A percentile compares a stretch with the other conserved stretches of the same genome.
These are phyloP conservation scores for Gymnothorax javanicus DNA, from an alignment of 2,797 vertebrate species.

Conservation along the genomic window DNA sequence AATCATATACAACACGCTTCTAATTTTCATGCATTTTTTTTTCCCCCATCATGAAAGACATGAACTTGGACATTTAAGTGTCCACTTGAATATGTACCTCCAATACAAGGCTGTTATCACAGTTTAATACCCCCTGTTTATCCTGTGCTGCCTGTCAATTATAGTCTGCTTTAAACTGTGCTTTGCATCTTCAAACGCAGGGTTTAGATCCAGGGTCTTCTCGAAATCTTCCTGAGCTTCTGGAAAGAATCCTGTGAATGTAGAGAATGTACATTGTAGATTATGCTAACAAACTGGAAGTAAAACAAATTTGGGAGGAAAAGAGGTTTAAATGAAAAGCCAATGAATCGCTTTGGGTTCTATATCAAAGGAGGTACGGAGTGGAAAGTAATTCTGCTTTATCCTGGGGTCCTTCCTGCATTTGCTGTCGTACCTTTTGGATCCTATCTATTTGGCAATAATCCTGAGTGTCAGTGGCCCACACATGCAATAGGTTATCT, in stretches of 20 bases:
- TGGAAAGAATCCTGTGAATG: slow-evolving; percentile 82
- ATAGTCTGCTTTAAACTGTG: slow-evolving; percentile 85
- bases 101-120: neutral
- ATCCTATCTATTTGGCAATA: neutral
- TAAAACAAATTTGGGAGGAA: neutral
- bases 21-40: neutral
- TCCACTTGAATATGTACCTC: neutral
- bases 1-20: too few species aligned
- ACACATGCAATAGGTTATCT: neutral
- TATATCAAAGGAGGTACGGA: too few species aligned
- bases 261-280: neutral
- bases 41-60: neutral
- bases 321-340: neutral
- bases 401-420: neutral
- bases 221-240: slow-evolving; percentile 89
- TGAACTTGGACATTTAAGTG: neutral
- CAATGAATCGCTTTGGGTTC: neutral
- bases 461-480: neutral
- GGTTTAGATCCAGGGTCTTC: slow-evolving; percentile 83
- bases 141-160: slow-evolving; percentile 83
- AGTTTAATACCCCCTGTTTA: slow-evolving; percentile 65
- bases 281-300: neutral
- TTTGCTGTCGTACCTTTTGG: neutral
- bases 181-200: slow-evolving; percentile 87
- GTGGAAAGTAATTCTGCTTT: neutral